Conservation (phyloP, 2,797 vertebrate genomes). For the Diplodus sargus region DNA sequence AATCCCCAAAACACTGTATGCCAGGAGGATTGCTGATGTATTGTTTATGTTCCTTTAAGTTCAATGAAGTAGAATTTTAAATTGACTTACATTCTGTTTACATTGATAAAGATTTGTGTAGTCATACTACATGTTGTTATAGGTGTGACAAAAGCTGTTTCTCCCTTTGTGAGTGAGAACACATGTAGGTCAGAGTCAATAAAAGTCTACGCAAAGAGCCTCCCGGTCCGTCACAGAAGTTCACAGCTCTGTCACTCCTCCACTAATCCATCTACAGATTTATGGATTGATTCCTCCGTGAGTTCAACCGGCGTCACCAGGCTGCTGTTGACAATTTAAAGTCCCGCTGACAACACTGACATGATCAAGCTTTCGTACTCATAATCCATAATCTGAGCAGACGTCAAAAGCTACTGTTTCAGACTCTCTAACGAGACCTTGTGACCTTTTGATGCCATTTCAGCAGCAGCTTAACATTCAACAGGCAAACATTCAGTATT, state of each 20-base stretch:
- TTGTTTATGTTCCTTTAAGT: neutral
- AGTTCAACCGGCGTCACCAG: slow-evolving; percentile 5
- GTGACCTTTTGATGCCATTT: slow-evolving; percentile 17
- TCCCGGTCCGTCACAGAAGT: slow-evolving; percentile 20
- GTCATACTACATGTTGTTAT: neutral
- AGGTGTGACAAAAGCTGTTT: neutral
- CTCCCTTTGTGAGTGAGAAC: slow-evolving; percentile 23
- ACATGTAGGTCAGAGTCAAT: no score
- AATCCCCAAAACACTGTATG: neutral
- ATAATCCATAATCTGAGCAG: slow-evolving; percentile 57
- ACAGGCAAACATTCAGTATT: neutral
- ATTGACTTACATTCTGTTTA: neutral
- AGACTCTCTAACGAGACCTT: neutral
- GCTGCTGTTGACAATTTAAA: slow-evolving; percentile 30
- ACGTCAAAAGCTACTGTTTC: slow-evolving; percentile 22
- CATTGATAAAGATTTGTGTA: neutral
- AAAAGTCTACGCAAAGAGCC: slow-evolving; percentile 1
- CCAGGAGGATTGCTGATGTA: neutral
- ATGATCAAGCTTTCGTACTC: slow-evolving; percentile 26
- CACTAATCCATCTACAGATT: neutral
- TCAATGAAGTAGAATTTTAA: neutral
- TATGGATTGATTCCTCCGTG: neutral
- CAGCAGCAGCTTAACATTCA: slow-evolving; percentile 18
- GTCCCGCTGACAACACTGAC: slow-evolving; percentile 12
- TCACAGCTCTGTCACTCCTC: neutral